Evolutionary conservation across 2,888 invertebrate genomes (phyloP).

Genomic region (Drosophila falleni): DNA sequence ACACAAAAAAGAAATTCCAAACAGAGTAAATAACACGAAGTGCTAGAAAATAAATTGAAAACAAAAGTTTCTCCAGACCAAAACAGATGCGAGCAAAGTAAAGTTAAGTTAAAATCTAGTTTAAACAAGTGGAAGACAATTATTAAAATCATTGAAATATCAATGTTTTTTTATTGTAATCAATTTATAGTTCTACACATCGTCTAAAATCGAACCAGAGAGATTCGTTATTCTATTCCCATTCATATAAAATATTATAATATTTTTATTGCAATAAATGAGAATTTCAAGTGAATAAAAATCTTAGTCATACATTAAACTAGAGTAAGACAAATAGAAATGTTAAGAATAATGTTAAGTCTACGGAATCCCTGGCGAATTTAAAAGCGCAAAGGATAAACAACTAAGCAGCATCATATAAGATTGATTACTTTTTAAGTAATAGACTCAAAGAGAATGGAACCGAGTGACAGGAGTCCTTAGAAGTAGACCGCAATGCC

Average conservation of each 20-base stretch:
- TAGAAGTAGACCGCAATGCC: constrained; percentile 6
- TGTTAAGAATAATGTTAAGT: constrained; percentile 29
- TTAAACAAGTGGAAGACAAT: too few species aligned
- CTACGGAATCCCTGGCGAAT: constrained; percentile 31
- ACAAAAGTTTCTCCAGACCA: constrained; percentile 31
- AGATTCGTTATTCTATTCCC: too few species aligned
- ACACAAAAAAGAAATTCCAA: constrained; percentile 12
- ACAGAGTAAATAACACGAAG: constrained; percentile 33
- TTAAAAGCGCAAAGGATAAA: constrained; percentile 1
- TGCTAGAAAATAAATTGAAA: constrained; percentile 26
- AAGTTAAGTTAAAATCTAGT: not conserved
- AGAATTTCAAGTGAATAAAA: constrained; percentile 3
- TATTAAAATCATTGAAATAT: too few species aligned
- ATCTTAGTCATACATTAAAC: constrained; percentile 20
- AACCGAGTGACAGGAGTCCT: constrained; percentile 3
- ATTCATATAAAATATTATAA: not conserved
- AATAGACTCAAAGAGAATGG: constrained; percentile 5
- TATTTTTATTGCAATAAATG: not conserved
- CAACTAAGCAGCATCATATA: constrained; percentile 11
- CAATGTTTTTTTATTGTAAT: too few species aligned
- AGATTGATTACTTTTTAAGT: constrained; percentile 44
- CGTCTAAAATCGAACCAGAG: too few species aligned
- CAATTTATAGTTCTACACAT: too few species aligned
- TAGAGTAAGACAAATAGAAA: constrained; percentile 34
- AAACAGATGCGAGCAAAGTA: not conserved